Conservation (phyloP, 2,888 invertebrate species). For the Dryocosmus kuriphilus region DNA sequence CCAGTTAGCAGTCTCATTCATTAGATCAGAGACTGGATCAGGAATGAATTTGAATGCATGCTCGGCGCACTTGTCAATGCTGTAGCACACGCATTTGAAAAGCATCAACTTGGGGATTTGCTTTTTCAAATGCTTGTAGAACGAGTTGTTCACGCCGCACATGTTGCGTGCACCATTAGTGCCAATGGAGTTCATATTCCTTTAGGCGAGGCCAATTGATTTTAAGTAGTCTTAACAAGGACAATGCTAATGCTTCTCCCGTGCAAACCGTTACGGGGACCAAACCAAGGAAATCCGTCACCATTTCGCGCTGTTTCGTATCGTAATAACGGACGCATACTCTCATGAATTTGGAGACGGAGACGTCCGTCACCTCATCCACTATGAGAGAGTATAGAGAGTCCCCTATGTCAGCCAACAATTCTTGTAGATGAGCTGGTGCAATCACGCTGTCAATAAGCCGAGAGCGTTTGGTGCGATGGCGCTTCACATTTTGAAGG, state of each 20-base stretch:
- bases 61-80: conserved; percentile 58
- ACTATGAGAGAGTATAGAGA: conserved; percentile 57
- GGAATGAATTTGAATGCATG: no score
- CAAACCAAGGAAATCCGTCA: conserved; percentile 59
- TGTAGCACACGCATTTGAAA: conserved; percentile 61
- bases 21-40: no score
- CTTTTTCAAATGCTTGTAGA: background rate
- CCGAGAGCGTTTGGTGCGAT: background rate
- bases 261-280: conserved; percentile 49
- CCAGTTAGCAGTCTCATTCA: no score
- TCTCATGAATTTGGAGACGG: conserved; percentile 58
- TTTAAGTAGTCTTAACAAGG: conserved; percentile 29
- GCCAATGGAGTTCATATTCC: conserved; percentile 60
- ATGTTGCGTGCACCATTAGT: conserved; percentile 58
- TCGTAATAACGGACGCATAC: conserved; percentile 60
- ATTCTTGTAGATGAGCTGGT: conserved; percentile 45
- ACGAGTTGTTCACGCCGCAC: conserved; percentile 12
- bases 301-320: conserved; percentile 47
- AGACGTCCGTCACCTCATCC: conserved; percentile 61
- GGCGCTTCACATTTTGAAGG: no score
- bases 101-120: background rate
- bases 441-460: background rate
- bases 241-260: conserved; percentile 40
- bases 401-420: conserved; percentile 56
- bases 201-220: conserved; percentile 43